These are phyloP conservation scores for Phrynosoma platyrhinos DNA, from an alignment of 2,113 vertebrate species.

Conservation along the genomic window DNA sequence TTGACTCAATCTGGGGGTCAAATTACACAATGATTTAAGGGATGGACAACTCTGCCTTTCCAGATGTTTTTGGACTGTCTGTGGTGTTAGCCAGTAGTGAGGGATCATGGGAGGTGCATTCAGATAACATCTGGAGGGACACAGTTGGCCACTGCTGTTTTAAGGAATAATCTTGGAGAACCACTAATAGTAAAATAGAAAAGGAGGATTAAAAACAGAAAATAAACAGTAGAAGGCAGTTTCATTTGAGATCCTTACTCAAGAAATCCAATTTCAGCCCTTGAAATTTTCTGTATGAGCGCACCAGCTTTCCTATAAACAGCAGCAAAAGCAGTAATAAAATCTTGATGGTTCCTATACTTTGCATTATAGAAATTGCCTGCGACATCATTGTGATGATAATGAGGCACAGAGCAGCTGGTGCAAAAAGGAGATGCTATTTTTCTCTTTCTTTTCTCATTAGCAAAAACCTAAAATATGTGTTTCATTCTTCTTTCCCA, in stretches of 20 bases:
- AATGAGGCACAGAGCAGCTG: not conserved
- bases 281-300: not conserved
- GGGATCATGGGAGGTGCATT: not conserved
- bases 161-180: not conserved
- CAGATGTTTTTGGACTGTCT: not conserved
- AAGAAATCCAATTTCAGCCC: not conserved
- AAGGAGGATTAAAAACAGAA: not conserved
- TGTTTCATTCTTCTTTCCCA: conserved; percentile 34
- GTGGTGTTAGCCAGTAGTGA: not conserved
- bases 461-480: conserved; percentile 14
- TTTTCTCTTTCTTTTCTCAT: conserved; percentile 21
- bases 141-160: not conserved
- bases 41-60: not conserved
- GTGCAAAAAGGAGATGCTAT: not conserved
- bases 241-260: not conserved
- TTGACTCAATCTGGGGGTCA: not conserved
- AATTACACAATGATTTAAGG: not conserved
- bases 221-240: not conserved
- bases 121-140: not conserved
- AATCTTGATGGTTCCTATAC: not conserved
- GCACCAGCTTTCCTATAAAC: not conserved
- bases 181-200: not conserved
- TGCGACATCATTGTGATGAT: not conserved
- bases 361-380: not conserved
- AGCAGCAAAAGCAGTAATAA: not conserved